These are phyloP conservation scores for Pygmarrhopalites habei DNA, from an alignment of 1,140 invertebrate genomes.

Conservation along the genomic window DNA sequence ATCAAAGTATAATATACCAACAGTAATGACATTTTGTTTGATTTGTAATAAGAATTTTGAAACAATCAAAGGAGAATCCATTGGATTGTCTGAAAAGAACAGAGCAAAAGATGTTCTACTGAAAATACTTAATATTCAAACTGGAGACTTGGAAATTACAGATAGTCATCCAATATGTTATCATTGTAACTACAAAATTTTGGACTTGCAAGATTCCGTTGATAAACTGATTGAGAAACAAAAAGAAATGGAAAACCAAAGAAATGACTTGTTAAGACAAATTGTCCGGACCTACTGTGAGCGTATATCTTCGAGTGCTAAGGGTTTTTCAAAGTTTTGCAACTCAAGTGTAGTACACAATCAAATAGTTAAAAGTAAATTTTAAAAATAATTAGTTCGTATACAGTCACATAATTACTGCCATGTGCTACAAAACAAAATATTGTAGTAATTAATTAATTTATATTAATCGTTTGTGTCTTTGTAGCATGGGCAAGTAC, in stretches of 20 bases:
- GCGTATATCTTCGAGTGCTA: no score
- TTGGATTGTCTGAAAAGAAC: background rate
- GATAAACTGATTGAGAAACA: background rate
- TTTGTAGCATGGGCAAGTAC: no score
- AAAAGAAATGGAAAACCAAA: background rate
- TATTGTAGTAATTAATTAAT: no score
- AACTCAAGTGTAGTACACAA: background rate
- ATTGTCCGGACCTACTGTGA: background rate
- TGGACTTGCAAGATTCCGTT: background rate
- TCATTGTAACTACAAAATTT: background rate
- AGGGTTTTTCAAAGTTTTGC: background rate
- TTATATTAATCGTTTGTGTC: no score
- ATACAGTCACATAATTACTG: no score
- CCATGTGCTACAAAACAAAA: no score
- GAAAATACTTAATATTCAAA: background rate
- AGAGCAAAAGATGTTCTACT: background rate
- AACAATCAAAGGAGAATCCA: background rate
- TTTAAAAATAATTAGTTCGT: no score
- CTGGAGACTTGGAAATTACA: background rate
- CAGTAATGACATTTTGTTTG: background rate
- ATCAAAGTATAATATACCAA: background rate
- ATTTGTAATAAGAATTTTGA: background rate
- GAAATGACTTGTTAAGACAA: background rate
- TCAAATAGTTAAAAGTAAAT: background rate
- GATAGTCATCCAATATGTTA: background rate